A percentile compares a stretch with the other conserved stretches of the same genome.
Evolutionary conservation across 1,140 invertebrate species (phyloP).

Genomic region (Chironomus tepperi): DNA sequence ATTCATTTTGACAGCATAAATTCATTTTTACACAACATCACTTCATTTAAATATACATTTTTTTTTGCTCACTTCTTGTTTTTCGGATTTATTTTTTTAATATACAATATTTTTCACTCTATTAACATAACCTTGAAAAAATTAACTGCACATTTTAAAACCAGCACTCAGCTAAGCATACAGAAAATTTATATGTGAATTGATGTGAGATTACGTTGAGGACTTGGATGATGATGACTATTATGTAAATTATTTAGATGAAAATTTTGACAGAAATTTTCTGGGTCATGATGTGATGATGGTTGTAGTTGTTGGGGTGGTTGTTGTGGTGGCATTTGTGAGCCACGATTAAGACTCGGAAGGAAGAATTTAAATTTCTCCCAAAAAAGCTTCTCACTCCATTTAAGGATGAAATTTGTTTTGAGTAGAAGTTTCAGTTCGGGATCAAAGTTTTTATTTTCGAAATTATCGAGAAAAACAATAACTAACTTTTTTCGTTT

Average conservation of each 20-base stretch:
- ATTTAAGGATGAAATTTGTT: neutral
- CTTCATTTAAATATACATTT: neutral
- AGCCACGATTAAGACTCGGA: neutral
- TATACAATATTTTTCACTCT: neutral
- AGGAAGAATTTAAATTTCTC: slow-evolving; percentile 18
- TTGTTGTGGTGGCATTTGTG: neutral
- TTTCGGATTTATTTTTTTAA: too few species aligned
- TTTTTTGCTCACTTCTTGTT: neutral
- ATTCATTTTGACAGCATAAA: slow-evolving; percentile 15
- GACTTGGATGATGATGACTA: neutral
- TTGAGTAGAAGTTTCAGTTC: neutral
- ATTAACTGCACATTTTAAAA: neutral
- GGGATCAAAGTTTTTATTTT: slow-evolving; percentile 10
- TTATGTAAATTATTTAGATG: slow-evolving; percentile 2
- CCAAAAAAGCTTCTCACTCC: slow-evolving; percentile 9
- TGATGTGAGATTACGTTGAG: slow-evolving; percentile 4
- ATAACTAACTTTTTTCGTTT: slow-evolving; percentile 18
- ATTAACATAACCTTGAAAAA: neutral
- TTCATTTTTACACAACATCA: slow-evolving; percentile 14
- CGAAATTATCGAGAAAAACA: slow-evolving; percentile 17
- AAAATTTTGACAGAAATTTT: slow-evolving; percentile 19
- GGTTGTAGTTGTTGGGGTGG: neutral
- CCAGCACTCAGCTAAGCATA: neutral
- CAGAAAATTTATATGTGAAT: neutral
- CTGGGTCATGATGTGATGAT: slow-evolving; percentile 15